A percentile compares a stretch with the other conserved stretches of the same genome.
phyloP scores from a whole-genome alignment of 2,888 invertebrate genomes.

The Apotomis capreana region DNA sequence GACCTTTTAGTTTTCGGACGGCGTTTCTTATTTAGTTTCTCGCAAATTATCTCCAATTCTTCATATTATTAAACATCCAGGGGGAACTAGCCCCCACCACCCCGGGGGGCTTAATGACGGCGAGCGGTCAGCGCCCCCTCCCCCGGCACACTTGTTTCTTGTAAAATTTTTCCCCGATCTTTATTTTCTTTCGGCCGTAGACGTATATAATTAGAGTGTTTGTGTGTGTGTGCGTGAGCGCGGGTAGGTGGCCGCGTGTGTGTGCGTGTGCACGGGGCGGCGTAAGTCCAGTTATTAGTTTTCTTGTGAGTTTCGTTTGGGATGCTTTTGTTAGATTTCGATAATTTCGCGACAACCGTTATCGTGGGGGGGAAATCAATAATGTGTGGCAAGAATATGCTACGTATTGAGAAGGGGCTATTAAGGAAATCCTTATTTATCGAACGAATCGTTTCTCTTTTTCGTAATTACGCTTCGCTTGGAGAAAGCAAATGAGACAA shows the following conservation, averaged over 20 bases:
- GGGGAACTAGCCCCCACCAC: conserved; percentile 71
- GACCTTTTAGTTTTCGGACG: conserved; percentile 82
- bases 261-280: conserved; percentile 48
- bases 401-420: conserved; percentile 23
- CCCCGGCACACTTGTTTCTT: conserved; percentile 80
- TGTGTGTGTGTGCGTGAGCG: conserved; percentile 49
- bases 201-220: conserved; percentile 80
- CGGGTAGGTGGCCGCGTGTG: conserved; percentile 49
- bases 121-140: conserved; percentile 78
- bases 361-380: conserved; percentile 48
- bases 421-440: conserved; percentile 42
- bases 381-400: conserved; percentile 42
- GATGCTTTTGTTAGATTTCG: conserved; percentile 83
- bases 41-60: conserved; percentile 84
- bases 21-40: conserved; percentile 84
- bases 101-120: conserved; percentile 74
- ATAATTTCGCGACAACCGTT: conserved; percentile 78
- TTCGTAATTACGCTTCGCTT: conserved; percentile 34
- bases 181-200: conserved; percentile 78
- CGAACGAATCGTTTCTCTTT: conserved; percentile 36
- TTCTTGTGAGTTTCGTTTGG: conserved; percentile 77
- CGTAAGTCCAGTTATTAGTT: conserved; percentile 79
- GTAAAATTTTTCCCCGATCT: conserved; percentile 84
- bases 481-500: conserved; percentile 26
- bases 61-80: conserved; percentile 83